Evolutionary conservation across 2,888 invertebrate species (phyloP).

Genomic region (Cremastinae sp.): DNA sequence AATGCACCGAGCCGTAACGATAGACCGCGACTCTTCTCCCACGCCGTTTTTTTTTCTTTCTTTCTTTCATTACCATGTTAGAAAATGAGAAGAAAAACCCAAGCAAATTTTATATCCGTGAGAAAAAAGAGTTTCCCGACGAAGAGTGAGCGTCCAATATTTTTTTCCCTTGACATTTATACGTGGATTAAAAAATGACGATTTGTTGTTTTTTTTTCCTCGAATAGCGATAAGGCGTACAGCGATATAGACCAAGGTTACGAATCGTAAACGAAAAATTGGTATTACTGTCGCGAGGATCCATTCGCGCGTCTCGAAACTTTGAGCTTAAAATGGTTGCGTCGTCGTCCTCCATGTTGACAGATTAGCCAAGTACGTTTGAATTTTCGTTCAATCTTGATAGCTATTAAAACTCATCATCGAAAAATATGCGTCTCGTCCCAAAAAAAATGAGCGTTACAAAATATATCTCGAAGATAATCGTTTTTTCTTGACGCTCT

Average conservation of each 20-base stretch:
- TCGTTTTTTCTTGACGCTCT: not conserved
- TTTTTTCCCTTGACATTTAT: constrained; percentile 5
- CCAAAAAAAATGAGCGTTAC: too few species aligned
- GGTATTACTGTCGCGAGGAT: not conserved
- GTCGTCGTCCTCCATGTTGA: constrained; percentile 7
- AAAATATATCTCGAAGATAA: too few species aligned
- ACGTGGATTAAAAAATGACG: not conserved
- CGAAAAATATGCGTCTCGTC: too few species aligned
- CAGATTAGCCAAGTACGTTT: too few species aligned
- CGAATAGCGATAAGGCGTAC: constrained; percentile 16
- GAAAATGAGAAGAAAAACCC: constrained; percentile 6
- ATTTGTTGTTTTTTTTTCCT: not conserved
- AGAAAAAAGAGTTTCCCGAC: not conserved
- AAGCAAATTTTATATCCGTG: not conserved
- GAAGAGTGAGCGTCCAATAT: not conserved
- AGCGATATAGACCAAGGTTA: constrained; percentile 36
- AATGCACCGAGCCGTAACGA: constrained; percentile 75
- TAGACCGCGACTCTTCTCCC: constrained; percentile 37
- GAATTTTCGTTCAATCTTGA: too few species aligned
- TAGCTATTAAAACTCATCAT: too few species aligned
- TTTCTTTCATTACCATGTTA: constrained; percentile 49
- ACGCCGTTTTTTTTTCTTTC: constrained; percentile 32
- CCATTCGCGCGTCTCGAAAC: not conserved
- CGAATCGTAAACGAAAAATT: constrained; percentile 23
- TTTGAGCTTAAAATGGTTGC: not conserved